These are phyloP conservation scores for Stomorhina lunata DNA, from an alignment of 2,888 invertebrate species.

Conservation along the genomic window DNA sequence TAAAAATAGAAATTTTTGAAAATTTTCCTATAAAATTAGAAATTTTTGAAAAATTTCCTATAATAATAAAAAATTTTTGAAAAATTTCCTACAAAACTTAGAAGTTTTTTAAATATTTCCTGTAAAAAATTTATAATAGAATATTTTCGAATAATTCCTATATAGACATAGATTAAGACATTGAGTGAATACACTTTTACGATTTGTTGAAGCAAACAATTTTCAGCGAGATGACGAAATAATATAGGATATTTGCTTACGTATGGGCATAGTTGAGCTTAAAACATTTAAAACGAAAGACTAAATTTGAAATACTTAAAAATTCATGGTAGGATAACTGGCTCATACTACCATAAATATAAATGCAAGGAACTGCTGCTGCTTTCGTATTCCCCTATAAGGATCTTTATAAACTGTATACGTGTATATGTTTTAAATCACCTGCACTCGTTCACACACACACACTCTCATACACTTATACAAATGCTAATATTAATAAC, in stretches of 20 bases:
- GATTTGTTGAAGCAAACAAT: conserved; percentile 34
- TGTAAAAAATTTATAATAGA: too few relatives aligned
- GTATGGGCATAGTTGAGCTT: not conserved
- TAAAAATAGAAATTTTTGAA: too few relatives aligned
- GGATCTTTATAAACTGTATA: not conserved
- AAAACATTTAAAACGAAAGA: not conserved
- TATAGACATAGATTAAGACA: conserved; percentile 48
- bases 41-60: too few relatives aligned
- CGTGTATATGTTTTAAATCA: conserved; percentile 32
- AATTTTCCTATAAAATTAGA: too few relatives aligned
- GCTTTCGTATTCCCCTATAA: not conserved
- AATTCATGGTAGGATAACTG: not conserved
- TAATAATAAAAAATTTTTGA: too few relatives aligned
- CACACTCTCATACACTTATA: conserved; percentile 13
- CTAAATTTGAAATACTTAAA: conserved; percentile 8
- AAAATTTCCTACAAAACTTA: too few relatives aligned
- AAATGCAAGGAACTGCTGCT: not conserved
- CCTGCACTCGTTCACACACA: conserved; percentile 30
- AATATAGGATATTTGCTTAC: conserved; percentile 34
- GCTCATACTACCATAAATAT: not conserved
- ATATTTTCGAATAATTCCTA: too few relatives aligned
- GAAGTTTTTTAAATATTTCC: too few relatives aligned
- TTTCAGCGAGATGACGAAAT: conserved; percentile 47
- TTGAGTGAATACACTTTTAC: too few relatives aligned
- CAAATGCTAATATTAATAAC: conserved; percentile 2